A percentile compares a stretch with the other conserved stretches of the same genome.
phyloP scores from a whole-genome alignment of 1,140 invertebrate species.

The Drosophila persimilis region DNA sequence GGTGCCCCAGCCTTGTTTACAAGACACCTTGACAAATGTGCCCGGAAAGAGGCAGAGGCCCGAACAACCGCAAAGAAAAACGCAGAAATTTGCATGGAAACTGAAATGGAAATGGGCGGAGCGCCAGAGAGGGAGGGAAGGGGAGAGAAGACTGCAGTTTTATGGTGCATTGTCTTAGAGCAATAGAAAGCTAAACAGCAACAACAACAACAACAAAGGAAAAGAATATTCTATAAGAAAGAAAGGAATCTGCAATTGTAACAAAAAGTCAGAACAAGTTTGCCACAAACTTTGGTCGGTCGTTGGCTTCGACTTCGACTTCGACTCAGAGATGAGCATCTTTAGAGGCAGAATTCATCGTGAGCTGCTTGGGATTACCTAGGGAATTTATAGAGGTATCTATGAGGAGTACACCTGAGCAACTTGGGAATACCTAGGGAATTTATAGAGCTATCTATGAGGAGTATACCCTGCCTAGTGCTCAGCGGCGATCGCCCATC shows the following conservation, averaged over 20 bases:
- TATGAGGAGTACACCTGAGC: not conserved
- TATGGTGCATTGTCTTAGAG: conserved; percentile 65
- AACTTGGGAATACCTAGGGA: not conserved
- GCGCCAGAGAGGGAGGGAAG: conserved; percentile 4
- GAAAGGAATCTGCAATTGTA: conserved; percentile 49
- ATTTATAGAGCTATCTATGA: too few relatives aligned
- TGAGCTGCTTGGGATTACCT: not conserved
- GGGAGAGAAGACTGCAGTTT: conserved; percentile 51
- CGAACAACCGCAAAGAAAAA: conserved; percentile 29
- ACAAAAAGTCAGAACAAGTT: conserved; percentile 63
- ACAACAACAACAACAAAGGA: not conserved
- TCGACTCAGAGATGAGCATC: conserved; percentile 20
- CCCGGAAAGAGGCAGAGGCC: conserved; percentile 65
- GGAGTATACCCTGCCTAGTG: too few relatives aligned
- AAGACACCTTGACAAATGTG: conserved; percentile 74
- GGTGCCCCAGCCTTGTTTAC: conserved; percentile 60
- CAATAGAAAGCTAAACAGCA: conserved; percentile 19
- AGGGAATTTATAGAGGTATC: not conserved
- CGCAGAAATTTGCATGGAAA: conserved; percentile 47
- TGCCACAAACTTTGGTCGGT: conserved; percentile 51
- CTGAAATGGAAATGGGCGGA: conserved; percentile 49
- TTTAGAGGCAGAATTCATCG: too few relatives aligned
- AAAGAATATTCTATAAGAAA: conserved; percentile 6
- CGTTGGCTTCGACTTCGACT: conserved; percentile 54
- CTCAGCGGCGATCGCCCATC: too few relatives aligned